Percentiles rank a stretch among this genome's conserved stretches.
Conservation (phyloP, 2,113 vertebrate species). For the Toxotes chatareus region DNA sequence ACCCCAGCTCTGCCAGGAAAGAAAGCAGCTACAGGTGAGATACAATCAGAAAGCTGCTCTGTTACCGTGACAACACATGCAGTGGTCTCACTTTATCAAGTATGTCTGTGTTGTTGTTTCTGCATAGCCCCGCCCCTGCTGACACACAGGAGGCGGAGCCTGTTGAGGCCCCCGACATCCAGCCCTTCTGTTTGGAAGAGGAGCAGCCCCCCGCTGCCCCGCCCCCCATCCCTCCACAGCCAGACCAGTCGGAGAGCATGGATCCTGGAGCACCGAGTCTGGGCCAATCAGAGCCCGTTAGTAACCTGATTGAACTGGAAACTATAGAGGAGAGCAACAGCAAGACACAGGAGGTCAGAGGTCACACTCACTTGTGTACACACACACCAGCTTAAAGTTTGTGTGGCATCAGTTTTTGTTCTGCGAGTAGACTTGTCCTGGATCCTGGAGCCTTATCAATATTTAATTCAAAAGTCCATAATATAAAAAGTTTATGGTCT, state of each 20-base stretch:
- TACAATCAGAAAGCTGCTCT: not conserved
- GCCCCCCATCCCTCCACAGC: not conserved
- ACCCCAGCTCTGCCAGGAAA: constrained; percentile 43
- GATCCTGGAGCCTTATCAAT: no score
- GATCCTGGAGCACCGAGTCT: not conserved
- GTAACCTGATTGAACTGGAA: constrained; percentile 36
- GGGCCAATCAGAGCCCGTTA: not conserved
- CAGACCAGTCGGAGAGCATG: constrained; percentile 26
- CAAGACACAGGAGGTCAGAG: constrained; percentile 66
- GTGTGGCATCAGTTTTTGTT: no score
- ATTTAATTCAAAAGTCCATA: no score
- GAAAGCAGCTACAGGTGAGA: constrained; percentile 79
- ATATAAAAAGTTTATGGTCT: no score
- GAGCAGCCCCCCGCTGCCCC: constrained; percentile 24
- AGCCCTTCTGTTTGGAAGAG: constrained; percentile 79
- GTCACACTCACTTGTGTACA: not conserved
- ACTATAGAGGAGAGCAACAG: constrained; percentile 29
- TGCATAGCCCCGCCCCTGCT: constrained; percentile 26
- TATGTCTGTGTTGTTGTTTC: not conserved
- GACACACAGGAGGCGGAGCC: constrained; percentile 11
- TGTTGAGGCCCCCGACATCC: constrained; percentile 32
- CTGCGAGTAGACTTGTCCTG: no score
- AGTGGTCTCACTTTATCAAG: not conserved
- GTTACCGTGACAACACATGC: not conserved
- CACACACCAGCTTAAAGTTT: not conserved